These are phyloP conservation scores for Eunapius fragilis DNA, from an alignment of 37 sponge, comb jelly and placozoan genomes.

Conservation along the genomic window DNA sequence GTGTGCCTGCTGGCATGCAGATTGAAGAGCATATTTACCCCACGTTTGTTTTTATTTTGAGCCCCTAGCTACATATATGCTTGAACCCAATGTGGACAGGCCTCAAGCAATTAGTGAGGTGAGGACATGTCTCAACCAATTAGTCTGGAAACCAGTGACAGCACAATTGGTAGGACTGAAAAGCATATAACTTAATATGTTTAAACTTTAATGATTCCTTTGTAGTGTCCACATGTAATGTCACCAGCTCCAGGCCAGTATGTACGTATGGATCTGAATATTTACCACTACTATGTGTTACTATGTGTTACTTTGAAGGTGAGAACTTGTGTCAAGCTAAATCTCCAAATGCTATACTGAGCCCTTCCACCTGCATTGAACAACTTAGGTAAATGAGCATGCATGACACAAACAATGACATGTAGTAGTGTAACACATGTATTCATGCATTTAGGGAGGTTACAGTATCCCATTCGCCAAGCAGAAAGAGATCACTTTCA, in stretches of 20 bases:
- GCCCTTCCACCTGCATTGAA: background rate
- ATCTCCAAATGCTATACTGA: background rate
- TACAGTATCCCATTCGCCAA: background rate
- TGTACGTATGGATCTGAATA: background rate
- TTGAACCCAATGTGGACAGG: background rate
- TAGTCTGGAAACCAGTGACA: background rate
- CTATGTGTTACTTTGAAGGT: background rate
- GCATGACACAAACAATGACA: background rate
- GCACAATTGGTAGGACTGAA: background rate
- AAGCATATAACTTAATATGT: background rate
- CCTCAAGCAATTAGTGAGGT: background rate
- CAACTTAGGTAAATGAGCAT: background rate
- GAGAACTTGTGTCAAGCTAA: background rate
- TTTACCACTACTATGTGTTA: background rate
- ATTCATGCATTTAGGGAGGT: background rate
- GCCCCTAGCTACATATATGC: background rate
- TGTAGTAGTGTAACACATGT: background rate
- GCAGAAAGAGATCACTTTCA: background rate
- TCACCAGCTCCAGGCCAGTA: background rate
- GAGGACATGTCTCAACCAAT: background rate
- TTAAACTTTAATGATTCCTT: background rate
- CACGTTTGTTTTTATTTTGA: no score
- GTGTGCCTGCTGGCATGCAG: no score
- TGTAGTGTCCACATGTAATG: background rate
- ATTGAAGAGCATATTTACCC: no score